These are phyloP conservation scores for Cremastinae sp. DNA, from an alignment of 2,888 invertebrate genomes.

Conservation along the genomic window DNA sequence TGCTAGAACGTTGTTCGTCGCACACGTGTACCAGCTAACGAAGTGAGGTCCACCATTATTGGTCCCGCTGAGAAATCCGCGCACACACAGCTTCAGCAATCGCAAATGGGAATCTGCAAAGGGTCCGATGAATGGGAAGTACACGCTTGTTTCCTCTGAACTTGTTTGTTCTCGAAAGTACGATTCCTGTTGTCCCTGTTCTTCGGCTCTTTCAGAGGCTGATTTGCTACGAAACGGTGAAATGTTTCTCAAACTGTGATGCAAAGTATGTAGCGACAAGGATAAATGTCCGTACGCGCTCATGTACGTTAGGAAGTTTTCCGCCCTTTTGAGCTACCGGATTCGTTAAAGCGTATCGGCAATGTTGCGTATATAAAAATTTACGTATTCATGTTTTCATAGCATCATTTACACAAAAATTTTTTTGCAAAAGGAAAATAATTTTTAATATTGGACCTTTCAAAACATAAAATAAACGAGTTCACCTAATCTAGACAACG, in stretches of 20 bases:
- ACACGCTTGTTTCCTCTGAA: slow-evolving; percentile 32
- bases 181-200: slow-evolving; percentile 48
- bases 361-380: no score
- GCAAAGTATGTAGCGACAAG: no score
- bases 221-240: not conserved
- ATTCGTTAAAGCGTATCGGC: no score
- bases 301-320: no score
- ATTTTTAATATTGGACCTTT: no score
- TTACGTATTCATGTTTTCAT: no score
- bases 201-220: slow-evolving; percentile 22
- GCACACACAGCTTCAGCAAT: slow-evolving; percentile 19
- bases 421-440: no score
- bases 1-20: slow-evolving; percentile 14
- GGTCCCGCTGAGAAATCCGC: slow-evolving; percentile 27
- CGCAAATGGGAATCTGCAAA: slow-evolving; percentile 10
- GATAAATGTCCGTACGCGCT: no score
- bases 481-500: not conserved
- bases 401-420: no score
- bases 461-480: not conserved
- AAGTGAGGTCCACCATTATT: slow-evolving; percentile 26
- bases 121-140: slow-evolving; percentile 26
- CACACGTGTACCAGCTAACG: slow-evolving; percentile 42
- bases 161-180: slow-evolving; percentile 56
- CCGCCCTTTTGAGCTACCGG: no score
- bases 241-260: no score